Percentiles rank a stretch among this genome's conserved stretches.
These are phyloP conservation scores for Sphaeridia pumilis DNA, from an alignment of 2,888 invertebrate species.

Conservation along the genomic window DNA sequence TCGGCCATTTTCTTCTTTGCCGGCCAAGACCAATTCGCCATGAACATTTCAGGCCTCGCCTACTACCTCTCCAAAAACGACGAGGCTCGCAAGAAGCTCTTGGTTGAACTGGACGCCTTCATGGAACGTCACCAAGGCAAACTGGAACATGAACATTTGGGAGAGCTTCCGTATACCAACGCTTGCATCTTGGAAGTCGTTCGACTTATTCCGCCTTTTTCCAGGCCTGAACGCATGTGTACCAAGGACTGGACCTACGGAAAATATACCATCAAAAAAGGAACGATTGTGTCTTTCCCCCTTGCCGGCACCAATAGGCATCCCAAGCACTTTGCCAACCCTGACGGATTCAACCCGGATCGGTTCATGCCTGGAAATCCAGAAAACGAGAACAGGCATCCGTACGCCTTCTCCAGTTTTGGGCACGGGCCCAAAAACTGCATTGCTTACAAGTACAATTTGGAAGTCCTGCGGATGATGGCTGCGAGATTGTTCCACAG, in stretches of 20 bases:
- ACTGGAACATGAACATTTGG: conserved; percentile 22
- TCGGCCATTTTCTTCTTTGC: conserved; percentile 29
- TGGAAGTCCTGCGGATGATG: background rate
- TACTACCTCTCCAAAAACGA: conserved; percentile 19
- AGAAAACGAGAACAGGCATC: conserved; percentile 18
- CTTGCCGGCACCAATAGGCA: conserved; percentile 24
- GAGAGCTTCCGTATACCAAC: conserved; percentile 20
- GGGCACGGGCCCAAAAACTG: conserved; percentile 27
- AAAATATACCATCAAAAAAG: conserved; percentile 24
- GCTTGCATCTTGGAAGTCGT: conserved; percentile 24
- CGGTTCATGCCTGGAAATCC: conserved; percentile 27
- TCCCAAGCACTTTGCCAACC: conserved; percentile 19
- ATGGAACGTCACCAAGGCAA: conserved; percentile 19
- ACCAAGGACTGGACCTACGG: conserved; percentile 30
- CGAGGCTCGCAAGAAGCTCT: conserved; percentile 14
- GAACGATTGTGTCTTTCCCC: conserved; percentile 21
- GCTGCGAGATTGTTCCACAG: background rate
- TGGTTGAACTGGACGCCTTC: conserved; percentile 21
- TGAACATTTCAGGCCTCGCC: conserved; percentile 20
- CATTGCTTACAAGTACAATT: background rate
- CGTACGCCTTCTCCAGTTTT: conserved; percentile 20
- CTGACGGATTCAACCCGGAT: conserved; percentile 22
- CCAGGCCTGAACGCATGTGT: conserved; percentile 23
- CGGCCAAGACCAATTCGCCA: conserved; percentile 27
- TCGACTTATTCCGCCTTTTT: conserved; percentile 23